These are phyloP conservation scores for Heliconius nattereri DNA, from an alignment of 1,140 invertebrate genomes.

Conservation along the genomic window DNA sequence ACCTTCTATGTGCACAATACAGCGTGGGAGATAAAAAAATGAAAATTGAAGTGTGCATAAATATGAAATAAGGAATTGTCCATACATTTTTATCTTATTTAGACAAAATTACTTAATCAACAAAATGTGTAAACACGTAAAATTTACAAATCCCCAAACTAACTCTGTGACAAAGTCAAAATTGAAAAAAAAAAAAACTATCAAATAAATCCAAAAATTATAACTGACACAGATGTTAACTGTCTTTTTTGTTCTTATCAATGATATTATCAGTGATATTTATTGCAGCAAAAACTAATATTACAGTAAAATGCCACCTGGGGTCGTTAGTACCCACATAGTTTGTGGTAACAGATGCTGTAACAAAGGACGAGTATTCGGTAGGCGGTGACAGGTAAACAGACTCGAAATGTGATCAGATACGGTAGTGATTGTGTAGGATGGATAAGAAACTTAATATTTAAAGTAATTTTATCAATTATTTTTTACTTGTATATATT, in stretches of 20 bases:
- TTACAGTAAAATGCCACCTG: slow-evolving; percentile 60
- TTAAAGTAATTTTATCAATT: no score
- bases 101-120: neutral
- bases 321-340: slow-evolving; percentile 55
- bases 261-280: slow-evolving; percentile 44
- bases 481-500: no score
- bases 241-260: slow-evolving; percentile 42
- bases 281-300: slow-evolving; percentile 47
- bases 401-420: slow-evolving; percentile 48
- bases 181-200: neutral
- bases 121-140: neutral
- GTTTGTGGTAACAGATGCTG: slow-evolving; percentile 66
- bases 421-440: slow-evolving; percentile 44
- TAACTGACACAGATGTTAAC: slow-evolving; percentile 34
- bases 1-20: no score
- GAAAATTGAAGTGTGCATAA: no score
- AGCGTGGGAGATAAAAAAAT: no score
- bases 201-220: slow-evolving; percentile 1
- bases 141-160: neutral
- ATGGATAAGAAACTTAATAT: slow-evolving; percentile 40
- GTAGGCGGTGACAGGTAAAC: slow-evolving; percentile 74
- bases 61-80: no score
- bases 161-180: neutral
- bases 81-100: no score
- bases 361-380: slow-evolving; percentile 69